These are phyloP conservation scores for Pelecanoides urinatrix DNA, from an alignment of 2,113 vertebrate species.

Conservation along the genomic window DNA sequence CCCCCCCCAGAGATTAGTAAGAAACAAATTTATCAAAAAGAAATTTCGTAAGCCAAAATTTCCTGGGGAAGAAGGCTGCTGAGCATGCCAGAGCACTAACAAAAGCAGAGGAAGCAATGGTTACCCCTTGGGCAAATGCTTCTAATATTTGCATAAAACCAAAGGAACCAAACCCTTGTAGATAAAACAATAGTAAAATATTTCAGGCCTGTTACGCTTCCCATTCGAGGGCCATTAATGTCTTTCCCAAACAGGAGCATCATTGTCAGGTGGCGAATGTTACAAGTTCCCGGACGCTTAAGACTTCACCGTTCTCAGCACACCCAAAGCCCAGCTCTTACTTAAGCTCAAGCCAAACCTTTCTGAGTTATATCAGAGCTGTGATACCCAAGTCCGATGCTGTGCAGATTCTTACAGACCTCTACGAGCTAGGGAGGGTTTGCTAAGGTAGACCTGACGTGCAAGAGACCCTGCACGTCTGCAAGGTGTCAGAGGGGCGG, in stretches of 20 bases:
- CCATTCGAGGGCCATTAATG: rapidly evolving
- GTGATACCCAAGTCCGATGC: neutral
- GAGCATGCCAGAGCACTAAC: neutral
- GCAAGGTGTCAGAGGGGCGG: neutral
- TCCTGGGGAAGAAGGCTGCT: neutral
- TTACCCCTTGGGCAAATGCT: neutral
- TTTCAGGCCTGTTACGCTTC: neutral
- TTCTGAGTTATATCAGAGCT: neutral
- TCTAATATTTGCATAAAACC: neutral
- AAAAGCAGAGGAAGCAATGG: neutral
- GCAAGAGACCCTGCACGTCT: neutral
- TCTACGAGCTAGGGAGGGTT: rapidly evolving
- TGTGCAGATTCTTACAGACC: neutral
- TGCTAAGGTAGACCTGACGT: rapidly evolving
- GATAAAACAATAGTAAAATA: neutral
- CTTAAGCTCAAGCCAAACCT: neutral
- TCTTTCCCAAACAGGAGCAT: neutral
- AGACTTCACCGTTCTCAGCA: neutral
- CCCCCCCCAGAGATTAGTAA: neutral
- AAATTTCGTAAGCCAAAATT: neutral
- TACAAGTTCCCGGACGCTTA: neutral
- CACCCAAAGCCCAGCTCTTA: neutral
- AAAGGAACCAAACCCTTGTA: neutral
- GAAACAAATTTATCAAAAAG: neutral
- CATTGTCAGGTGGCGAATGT: neutral